Evolutionary conservation across 30 jellyfish, hydroid and myxozoan genomes (phyloP), one percentile per base, ranked within the genome.

Genomic region (Turritopsis dohrnii): DNA sequence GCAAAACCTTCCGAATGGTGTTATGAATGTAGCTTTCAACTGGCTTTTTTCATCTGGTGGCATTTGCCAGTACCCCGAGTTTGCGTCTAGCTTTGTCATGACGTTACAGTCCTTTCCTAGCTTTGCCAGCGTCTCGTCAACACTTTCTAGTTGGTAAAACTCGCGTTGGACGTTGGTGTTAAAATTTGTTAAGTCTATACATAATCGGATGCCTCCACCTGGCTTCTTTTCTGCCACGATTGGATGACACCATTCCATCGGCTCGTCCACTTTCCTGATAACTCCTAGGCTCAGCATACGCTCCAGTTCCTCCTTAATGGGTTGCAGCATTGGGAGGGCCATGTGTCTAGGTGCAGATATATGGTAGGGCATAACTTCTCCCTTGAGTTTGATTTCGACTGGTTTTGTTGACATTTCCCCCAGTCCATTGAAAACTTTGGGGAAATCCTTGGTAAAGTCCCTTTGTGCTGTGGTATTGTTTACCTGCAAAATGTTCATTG

Each of bases 31-130:
- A 7, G 93, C 77, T 28, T 82, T 41, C 31, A 71, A 29, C 30
- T 88, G 89, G 52, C 84, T 24, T 72, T 83, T 74, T 13, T 41
- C 60, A 5, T 41, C 5, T 65, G 79, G 26, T 41, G 85, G 52
- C 74, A 65, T 30, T 79, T 89, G 96, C 95, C 96, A 89, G 53
- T 76, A 89, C 22, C 95, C 96, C 7, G 90, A 80, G 29, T 84
- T 89, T 21, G 95, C 94, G 72, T 84, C 96, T 20, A 89, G 87
- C 79, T 88, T 88, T 0, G 84, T 65, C 87, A 79, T 9, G 81
- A 79, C 53, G 29, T 81, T 52, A 81, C 87, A 60, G 16, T 81
- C 83, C 65, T 74, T 29, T 18, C 87, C 83, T 7, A 81, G 83
- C 53, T 81, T 54, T 65, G 87, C 87, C 29, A 80, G 29, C 7